Evolutionary conservation across 2,888 invertebrate species (phyloP).

Genomic region (Nymphalis polychloros): DNA sequence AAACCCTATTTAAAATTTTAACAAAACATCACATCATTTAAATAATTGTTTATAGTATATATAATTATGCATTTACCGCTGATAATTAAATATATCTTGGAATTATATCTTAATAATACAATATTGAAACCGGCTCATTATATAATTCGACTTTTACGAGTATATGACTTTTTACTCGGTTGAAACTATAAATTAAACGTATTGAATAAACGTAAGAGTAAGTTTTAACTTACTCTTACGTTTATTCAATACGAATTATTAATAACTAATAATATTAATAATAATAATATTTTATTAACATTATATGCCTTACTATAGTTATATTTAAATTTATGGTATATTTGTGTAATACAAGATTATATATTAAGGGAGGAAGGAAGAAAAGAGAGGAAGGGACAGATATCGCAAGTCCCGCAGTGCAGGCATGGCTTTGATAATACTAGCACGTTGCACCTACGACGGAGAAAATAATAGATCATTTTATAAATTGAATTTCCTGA

Average conservation of each 20-base stretch:
- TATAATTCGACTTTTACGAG: conserved; percentile 5
- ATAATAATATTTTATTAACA: neutral
- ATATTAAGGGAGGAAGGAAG: too few relatives aligned
- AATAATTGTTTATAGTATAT: neutral
- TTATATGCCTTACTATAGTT: too few relatives aligned
- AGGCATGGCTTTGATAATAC: neutral
- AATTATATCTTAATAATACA: neutral
- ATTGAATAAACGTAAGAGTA: too few relatives aligned
- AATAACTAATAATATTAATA: neutral
- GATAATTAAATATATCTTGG: neutral
- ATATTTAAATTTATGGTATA: too few relatives aligned
- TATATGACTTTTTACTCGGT: conserved; percentile 5
- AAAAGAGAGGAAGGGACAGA: too few relatives aligned
- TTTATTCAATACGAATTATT: neutral
- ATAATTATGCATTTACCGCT: neutral
- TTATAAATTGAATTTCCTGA: conserved; percentile 7
- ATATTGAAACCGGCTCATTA: conserved; percentile 7
- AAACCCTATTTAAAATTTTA: neutral
- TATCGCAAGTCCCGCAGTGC: too few relatives aligned
- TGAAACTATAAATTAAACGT: conserved; percentile 3
- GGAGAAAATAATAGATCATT: conserved; percentile 1
- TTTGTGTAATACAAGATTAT: too few relatives aligned
- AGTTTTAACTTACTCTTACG: neutral
- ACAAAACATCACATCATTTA: neutral
- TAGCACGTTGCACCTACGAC: neutral